These are phyloP conservation scores for Cerastis rubricosa DNA, from an alignment of 2,888 invertebrate species.

Conservation along the genomic window DNA sequence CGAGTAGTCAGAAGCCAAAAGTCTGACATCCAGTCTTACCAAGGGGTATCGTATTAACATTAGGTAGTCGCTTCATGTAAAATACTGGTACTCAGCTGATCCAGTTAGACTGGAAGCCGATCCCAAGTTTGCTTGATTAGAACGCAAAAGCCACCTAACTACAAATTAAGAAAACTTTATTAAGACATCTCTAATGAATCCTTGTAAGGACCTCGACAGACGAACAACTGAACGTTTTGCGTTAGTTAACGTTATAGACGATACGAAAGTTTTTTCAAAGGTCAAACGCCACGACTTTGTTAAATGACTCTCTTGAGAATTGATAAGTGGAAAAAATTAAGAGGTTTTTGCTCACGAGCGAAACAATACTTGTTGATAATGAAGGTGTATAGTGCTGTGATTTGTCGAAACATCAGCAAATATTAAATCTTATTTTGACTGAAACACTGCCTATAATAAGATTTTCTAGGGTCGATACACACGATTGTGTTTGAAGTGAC, in stretches of 20 bases:
- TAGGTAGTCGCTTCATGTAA: too few relatives aligned
- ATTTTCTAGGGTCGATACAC: not conserved
- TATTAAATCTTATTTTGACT: not conserved
- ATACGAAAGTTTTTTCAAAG: constrained; percentile 24
- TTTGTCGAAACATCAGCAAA: not conserved
- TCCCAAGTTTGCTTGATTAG: too few relatives aligned
- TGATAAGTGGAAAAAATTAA: constrained; percentile 36
- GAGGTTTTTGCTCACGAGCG: constrained; percentile 1
- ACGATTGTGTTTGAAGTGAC: not conserved
- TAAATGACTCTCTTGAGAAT: constrained; percentile 31
- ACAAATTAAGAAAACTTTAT: constrained; percentile 58
- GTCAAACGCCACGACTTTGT: constrained; percentile 14
- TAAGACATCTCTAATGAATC: constrained; percentile 44
- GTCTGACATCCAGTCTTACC: too few relatives aligned
- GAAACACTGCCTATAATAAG: not conserved
- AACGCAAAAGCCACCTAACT: not conserved
- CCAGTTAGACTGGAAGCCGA: too few relatives aligned
- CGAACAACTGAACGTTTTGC: constrained; percentile 12
- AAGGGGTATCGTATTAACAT: too few relatives aligned
- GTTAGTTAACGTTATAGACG: constrained; percentile 9
- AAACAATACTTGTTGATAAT: not conserved
- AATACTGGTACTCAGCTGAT: too few relatives aligned
- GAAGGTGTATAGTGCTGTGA: not conserved
- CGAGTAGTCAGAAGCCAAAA: too few relatives aligned
- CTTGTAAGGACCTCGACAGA: constrained; percentile 20